Evolutionary conservation across 2,113 vertebrate genomes (phyloP), one percentile per base, ranked within the genome.

Genomic region (Plecotus auritus): DNA sequence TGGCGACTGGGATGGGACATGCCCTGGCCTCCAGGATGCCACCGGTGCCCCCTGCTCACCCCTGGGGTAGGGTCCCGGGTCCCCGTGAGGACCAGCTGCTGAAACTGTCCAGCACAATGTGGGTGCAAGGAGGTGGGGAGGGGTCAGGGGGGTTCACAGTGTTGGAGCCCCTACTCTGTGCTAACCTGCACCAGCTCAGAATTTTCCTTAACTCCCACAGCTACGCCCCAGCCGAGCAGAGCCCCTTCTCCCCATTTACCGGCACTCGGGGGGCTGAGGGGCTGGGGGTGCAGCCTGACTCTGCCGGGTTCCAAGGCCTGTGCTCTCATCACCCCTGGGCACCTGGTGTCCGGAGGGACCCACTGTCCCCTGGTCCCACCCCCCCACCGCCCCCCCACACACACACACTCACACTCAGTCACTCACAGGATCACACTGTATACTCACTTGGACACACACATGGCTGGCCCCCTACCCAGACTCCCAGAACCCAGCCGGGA

Each of bases 321-420:
- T 51, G 26, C 26, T 77, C 61, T 40, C 20, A 3, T 76, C 30
- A 35, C 23, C 42, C 66, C 10, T 32, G 37, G 74, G 9, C 17
- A 0, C 26, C 47, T 13, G 78, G 47, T 30, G 35, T 93, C 92
- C 26, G 6, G 35, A 64, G 51, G 45, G 17, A 22, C 37, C 2
- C 0, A 32, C n/a, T n/a, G 64, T 40, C 23, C 35, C 59, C 7
- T 2, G 4, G 54, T 56, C 37, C 1, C 0, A 23, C 17, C n/a
- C 20, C 4, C 69, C 69, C 59, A 40, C 59, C n/a, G n/a, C n/a
- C 8, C 35, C 5, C 0, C 7, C 56, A 16, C 67, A 47, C 37
- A 42, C 35, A 47, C 49, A n/a, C 12, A 32, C 35, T 10, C 20
- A 26, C 10, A 37, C 35, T 6, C 22, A 32, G 32, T 72, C n/a